Base-by-base conservation (phyloP, 2,888 invertebrate genomes). In the Tiliacea aurago region DNA sequence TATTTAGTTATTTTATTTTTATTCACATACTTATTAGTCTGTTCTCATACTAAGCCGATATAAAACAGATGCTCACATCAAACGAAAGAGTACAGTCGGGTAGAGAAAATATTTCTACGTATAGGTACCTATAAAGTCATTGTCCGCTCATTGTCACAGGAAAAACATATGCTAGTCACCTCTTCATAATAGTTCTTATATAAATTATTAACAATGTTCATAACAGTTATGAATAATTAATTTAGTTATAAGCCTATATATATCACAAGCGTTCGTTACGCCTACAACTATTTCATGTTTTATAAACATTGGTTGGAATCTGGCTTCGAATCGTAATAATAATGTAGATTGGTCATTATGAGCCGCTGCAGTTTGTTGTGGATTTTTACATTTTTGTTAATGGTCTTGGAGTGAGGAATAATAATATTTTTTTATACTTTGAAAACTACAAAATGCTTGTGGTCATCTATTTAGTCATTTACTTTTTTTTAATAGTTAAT, bases 211-310 rank as follows among this genome's bases (percentile, higher is more conserved):
- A 68, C 56, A 69, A 67, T 56, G 33, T 66, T 37, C 58, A 65
- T 53, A 82, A 56, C 43, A 49, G 43, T 41, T 37, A 49, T 56
- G 61, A 67, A 62, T 73, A 73, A 70, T 43, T 5, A 37, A 4
- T 80, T 70, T 78, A 66, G 71, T 56, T 72, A 66, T 18, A 67
- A 64, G 43, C 45, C 28, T 43, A 67, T 58, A 45, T 23, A 37
- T 37, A 15, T 56, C 63, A 67, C 9, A n/a, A n/a, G 23, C 41
- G 45, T 23, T 10, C 28, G 53, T 61, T 53, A 73, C 53, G 55
- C 72, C 55, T 77, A 74, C 63, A 84, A 83, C 74, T 79, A 82
- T 82, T 79, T 73, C 11, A 85, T 85, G 78, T 84, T 84, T 84
- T 83, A 72, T 74, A 84, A 84, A 84, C 78, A 85, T 73, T 51